phyloP scores from a whole-genome alignment of 2,113 vertebrate genomes.

The Odontesthes bonariensis region DNA sequence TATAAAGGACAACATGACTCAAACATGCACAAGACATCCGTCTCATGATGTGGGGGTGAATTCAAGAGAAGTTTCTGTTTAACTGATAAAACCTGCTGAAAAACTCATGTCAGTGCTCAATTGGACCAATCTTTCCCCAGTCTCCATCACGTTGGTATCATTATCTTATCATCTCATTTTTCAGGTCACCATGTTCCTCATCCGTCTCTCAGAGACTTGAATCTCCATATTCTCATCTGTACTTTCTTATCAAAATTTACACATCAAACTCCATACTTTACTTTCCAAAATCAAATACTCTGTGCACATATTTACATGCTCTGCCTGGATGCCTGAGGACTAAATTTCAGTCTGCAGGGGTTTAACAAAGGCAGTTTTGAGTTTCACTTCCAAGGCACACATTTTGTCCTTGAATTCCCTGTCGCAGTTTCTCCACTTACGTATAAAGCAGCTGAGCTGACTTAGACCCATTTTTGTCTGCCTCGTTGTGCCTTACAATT shows the following conservation, averaged over 20 bases:
- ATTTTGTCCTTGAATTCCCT: conserved; percentile 26
- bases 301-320: neutral
- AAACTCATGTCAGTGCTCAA: conserved; percentile 12
- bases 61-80: neutral
- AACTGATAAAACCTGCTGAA: conserved; percentile 8
- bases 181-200: conserved; percentile 18
- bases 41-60: neutral
- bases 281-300: neutral
- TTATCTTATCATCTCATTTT: conserved; percentile 17
- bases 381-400: conserved; percentile 6
- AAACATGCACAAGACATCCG: neutral
- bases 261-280: conserved; percentile 9
- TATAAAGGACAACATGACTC: neutral
- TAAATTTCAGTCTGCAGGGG: conserved; percentile 3
- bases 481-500: conserved; percentile 21
- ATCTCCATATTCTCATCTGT: conserved; percentile 15
- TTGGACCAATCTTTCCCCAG: conserved; percentile 3
- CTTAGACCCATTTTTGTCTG: conserved; percentile 47
- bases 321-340: neutral
- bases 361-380: conserved; percentile 20
- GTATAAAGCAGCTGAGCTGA: conserved; percentile 44
- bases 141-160: conserved; percentile 14
- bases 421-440: conserved; percentile 25
- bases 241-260: conserved; percentile 8
- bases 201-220: neutral